phyloP scores from a whole-genome alignment of 2,797 vertebrate species.

The Microchirus variegatus region DNA sequence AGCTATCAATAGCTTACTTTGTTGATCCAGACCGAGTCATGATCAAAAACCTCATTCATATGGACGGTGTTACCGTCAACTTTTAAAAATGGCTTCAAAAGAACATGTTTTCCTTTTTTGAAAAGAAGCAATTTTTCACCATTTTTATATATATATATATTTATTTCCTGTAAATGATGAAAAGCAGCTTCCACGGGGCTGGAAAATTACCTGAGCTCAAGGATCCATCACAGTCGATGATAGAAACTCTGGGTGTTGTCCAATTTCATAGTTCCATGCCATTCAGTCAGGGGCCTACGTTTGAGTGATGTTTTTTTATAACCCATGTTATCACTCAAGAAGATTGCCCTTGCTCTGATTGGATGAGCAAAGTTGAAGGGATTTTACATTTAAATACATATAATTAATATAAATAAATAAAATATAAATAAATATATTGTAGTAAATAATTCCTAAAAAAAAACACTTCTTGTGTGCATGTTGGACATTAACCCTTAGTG shows the following conservation, averaged over 20 bases:
- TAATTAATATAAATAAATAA: no score
- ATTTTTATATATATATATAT: background rate
- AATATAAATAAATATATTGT: background rate
- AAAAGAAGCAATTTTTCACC: slow-evolving; percentile 21
- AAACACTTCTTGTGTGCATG: no score
- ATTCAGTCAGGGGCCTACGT: slow-evolving; percentile 4
- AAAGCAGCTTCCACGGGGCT: slow-evolving; percentile 19
- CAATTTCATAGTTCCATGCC: slow-evolving; percentile 13
- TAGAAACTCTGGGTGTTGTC: slow-evolving; percentile 14
- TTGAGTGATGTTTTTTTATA: slow-evolving; percentile 21
- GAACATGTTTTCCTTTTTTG: slow-evolving; percentile 5
- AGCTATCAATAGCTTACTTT: no score
- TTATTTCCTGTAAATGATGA: slow-evolving; percentile 8
- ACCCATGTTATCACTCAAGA: slow-evolving; percentile 3
- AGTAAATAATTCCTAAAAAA: background rate
- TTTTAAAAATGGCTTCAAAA: slow-evolving; percentile 10
- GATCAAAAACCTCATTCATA: background rate
- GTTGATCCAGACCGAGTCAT: background rate
- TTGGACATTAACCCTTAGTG: no score
- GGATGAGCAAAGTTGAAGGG: slow-evolving; percentile 4
- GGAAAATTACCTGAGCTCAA: slow-evolving; percentile 16
- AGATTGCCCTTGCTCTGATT: slow-evolving; percentile 7
- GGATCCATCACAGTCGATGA: slow-evolving; percentile 38
- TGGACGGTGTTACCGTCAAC: background rate
- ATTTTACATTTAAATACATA: background rate